Evolutionary conservation across 1,140 invertebrate species (phyloP).

Genomic region (Idris sp.): DNA sequence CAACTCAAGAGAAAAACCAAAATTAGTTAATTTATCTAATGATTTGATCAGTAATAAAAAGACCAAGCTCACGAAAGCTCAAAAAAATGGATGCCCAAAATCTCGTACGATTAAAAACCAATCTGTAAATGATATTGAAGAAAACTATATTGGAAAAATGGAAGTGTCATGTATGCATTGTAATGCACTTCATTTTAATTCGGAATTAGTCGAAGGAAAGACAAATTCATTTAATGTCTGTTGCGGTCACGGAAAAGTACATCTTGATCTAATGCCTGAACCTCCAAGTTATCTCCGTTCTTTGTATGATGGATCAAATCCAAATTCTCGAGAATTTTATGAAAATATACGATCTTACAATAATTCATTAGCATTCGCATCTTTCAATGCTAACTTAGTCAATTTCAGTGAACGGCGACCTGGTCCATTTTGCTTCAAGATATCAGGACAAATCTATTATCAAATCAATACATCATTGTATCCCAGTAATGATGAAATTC

Average conservation of each 20-base stretch:
- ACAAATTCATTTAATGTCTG: not conserved
- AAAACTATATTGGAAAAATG: too few species aligned
- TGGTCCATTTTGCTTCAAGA: conserved; percentile 27
- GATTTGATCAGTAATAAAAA: too few species aligned
- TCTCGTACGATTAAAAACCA: too few species aligned
- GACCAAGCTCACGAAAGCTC: too few species aligned
- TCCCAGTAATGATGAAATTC: conserved; percentile 6
- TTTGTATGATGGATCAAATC: conserved; percentile 18
- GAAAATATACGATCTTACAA: conserved; percentile 17
- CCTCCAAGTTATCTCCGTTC: conserved; percentile 11
- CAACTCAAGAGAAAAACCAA: too few species aligned
- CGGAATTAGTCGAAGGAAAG: too few species aligned
- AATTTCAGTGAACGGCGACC: conserved; percentile 3
- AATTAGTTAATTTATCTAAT: too few species aligned
- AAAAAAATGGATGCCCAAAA: too few species aligned
- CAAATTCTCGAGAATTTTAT: conserved; percentile 17
- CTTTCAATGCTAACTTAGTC: conserved; percentile 17
- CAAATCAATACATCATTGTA: conserved; percentile 15
- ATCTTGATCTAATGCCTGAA: conserved; percentile 14
- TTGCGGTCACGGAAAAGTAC: conserved; percentile 20
- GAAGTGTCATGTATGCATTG: too few species aligned
- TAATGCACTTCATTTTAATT: too few species aligned
- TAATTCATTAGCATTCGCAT: conserved; percentile 15
- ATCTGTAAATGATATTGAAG: too few species aligned
- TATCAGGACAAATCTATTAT: conserved; percentile 11